Percentiles rank a stretch among this genome's conserved stretches.
These are phyloP conservation scores for Pterostichus niger DNA, from an alignment of 2,888 invertebrate genomes.

Conservation along the genomic window DNA sequence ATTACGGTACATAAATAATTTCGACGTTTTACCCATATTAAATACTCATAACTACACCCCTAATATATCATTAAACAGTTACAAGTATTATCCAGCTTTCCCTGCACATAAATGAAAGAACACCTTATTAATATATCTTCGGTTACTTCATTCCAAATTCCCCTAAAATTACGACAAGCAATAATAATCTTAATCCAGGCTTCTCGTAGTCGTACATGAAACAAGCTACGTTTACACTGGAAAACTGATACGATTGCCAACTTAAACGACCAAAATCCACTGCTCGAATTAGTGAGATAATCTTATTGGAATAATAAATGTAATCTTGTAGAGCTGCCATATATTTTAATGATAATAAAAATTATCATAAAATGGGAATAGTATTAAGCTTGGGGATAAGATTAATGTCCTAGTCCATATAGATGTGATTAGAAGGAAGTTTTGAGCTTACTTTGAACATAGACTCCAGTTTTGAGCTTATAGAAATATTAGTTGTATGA, in stretches of 20 bases:
- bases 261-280: conserved; percentile 22
- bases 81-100: conserved; percentile 7
- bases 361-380: conserved; percentile 56
- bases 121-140: conserved; percentile 46
- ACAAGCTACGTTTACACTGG: conserved; percentile 29
- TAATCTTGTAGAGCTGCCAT: conserved; percentile 54
- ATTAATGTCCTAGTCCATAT: conserved; percentile 27
- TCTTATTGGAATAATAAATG: conserved; percentile 58
- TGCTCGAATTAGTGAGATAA: conserved; percentile 47
- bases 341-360: conserved; percentile 59
- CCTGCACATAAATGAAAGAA: conserved; percentile 12
- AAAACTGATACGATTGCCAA: conserved; percentile 41
- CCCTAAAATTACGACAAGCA: background rate
- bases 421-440: conserved; percentile 28
- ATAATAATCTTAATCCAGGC: conserved; percentile 32
- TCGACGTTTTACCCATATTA: conserved; percentile 4
- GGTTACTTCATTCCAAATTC: background rate
- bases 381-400: conserved; percentile 27
- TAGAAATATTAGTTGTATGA: no score
- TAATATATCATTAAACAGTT: conserved; percentile 26
- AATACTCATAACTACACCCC: conserved; percentile 24
- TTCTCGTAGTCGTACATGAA: background rate
- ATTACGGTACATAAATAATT: conserved; percentile 29
- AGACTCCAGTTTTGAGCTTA: background rate
- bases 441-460: conserved; percentile 10